Base-by-base conservation (phyloP, 2,797 vertebrate genomes). In the Spinibarbus caldwelli region DNA sequence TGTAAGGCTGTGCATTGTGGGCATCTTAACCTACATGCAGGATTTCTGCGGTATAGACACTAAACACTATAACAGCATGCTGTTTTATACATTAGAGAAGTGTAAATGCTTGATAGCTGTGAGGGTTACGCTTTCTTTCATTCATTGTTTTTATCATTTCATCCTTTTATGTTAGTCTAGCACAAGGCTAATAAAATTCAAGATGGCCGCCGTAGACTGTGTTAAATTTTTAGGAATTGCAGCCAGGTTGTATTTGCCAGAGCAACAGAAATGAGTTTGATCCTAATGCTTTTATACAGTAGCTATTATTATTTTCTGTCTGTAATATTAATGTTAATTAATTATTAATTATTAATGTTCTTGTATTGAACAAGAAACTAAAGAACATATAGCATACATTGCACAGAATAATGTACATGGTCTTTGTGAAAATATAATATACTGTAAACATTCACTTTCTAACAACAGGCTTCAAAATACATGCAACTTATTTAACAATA, bases 1-100 rank as follows among this genome's bases (percentile, higher is more conserved):
- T 82, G 88, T 91, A 89, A 15, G 21, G 11, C 12, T 72, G 19
- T 49, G 57, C 64, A 54, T 54, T 67, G 19, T 57, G 12, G 29
- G 29, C 47, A 54, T 75, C 29, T 75, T 75, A 52, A 29, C 47
- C 79, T 43, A 29, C 67, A 82, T 71, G 19, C 47, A 62, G 31
- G 41, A 41, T 76, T 78, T 71, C 47, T 76, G 72, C 21, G 3
- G 72, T 36, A 54, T 4, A 36, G 31, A 34, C 49, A 36, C 5
- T 54, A 45, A 45, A 29, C 41, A 29, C 31, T 77, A 66, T 29
- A 79, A 66, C 62, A 70, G 31, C 14, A 26, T 54, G 31, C 52
- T 3, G 29, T 34, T 80, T 54, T 29, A 26, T 34, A 29, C n/a
- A 47, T 19, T 47, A 9, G 14, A 15, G 41, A 19, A 72, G 12